Percentiles rank a stretch among this genome's conserved stretches.
These are phyloP conservation scores for Philereme transversata DNA, from an alignment of 2,888 invertebrate species.

Conservation along the genomic window DNA sequence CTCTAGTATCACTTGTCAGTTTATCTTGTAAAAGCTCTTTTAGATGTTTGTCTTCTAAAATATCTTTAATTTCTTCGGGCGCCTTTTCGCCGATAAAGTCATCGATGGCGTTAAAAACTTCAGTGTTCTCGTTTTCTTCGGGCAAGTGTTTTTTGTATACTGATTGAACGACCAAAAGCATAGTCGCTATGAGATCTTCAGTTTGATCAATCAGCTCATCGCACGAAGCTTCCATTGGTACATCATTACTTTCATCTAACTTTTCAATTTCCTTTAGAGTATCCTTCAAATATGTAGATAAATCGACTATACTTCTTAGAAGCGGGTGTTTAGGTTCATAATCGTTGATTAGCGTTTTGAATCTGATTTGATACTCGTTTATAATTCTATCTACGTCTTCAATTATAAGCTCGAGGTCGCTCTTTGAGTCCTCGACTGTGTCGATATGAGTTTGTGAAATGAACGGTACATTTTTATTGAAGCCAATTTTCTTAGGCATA, in stretches of 20 bases:
- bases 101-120: conserved; percentile 66
- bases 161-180: conserved; percentile 63
- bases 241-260: conserved; percentile 51
- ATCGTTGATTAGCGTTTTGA: conserved; percentile 49
- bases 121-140: conserved; percentile 51
- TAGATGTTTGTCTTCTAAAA: conserved; percentile 86
- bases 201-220: conserved; percentile 52
- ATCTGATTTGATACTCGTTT: conserved; percentile 58
- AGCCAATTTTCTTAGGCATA: conserved; percentile 60
- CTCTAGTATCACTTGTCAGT: conserved; percentile 84
- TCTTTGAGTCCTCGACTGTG: conserved; percentile 56
- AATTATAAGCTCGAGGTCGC: conserved; percentile 55
- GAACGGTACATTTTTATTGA: conserved; percentile 41
- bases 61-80: conserved; percentile 75
- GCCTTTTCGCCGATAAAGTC: conserved; percentile 62
- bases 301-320: conserved; percentile 56
- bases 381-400: conserved; percentile 56
- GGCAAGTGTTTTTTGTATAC: conserved; percentile 74
- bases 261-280: conserved; percentile 50
- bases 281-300: conserved; percentile 56
- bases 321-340: conserved; percentile 61
- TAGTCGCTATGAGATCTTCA: conserved; percentile 69
- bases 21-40: conserved; percentile 86
- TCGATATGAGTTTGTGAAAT: conserved; percentile 70
- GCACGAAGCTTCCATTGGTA: conserved; percentile 51